phyloP scores from a whole-genome alignment of 2,888 invertebrate species.

The Dascillus cervinus region DNA sequence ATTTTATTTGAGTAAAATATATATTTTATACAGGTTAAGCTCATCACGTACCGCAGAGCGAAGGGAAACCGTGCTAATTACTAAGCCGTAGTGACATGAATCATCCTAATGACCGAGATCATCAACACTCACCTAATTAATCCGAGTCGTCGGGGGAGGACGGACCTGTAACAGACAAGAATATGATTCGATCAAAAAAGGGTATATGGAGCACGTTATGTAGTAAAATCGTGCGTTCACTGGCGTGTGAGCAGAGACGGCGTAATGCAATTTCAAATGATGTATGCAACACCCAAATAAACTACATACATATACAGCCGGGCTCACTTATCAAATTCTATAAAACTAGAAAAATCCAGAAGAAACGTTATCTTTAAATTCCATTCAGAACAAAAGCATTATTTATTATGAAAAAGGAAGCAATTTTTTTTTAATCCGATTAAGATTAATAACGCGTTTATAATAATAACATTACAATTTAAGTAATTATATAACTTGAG shows the following conservation, averaged over 20 bases:
- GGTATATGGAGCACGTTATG: neutral
- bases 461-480: too few relatives aligned
- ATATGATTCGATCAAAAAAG: conserved; percentile 3
- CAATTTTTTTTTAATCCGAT: too few relatives aligned
- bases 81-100: conserved; percentile 26
- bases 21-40: conserved; percentile 9
- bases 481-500: too few relatives aligned
- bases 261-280: neutral
- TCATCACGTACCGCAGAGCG: conserved; percentile 11
- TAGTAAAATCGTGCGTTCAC: neutral
- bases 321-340: too few relatives aligned
- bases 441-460: too few relatives aligned
- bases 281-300: neutral
- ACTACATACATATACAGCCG: too few relatives aligned
- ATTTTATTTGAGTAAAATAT: too few relatives aligned
- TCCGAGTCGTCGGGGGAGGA: conserved; percentile 18
- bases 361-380: too few relatives aligned
- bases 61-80: conserved; percentile 23
- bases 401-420: too few relatives aligned
- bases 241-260: neutral
- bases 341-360: too few relatives aligned
- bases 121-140: conserved; percentile 36
- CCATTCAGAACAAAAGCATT: too few relatives aligned
- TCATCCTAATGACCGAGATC: conserved; percentile 33
- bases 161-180: conserved; percentile 15